Base-by-base conservation (phyloP, 2,797 vertebrate species). In the Lindbergichthys nudifrons region DNA sequence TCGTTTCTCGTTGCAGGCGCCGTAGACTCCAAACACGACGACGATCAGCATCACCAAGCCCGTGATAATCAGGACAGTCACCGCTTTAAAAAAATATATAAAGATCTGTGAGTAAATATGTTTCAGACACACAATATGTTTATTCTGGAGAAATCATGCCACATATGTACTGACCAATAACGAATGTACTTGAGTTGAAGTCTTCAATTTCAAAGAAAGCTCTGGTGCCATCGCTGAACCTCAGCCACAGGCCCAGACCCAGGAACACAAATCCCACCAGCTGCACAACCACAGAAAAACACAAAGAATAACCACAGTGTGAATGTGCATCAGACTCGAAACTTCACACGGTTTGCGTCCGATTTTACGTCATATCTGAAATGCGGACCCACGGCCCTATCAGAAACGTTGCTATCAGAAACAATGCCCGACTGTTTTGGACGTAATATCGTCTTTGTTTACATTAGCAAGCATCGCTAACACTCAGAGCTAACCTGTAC, bases 181-280 rank as follows among this genome's bases (percentile, higher is more conserved):
- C 86, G 60, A 94, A 93, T 11, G 87, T 42, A 0, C 74, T 77
- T 0, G 91, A 91, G 69, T 85, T 81, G 13, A 93, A 48, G 0
- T 0, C 13, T 0, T 85, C 5, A 0, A 90, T 11, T 42, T 77
- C 0, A 19, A 93, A 93, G 41, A 93, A 48, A 4, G 16, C 70
- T 26, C 77, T 77, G 30, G 94, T 94, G 53, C 52, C 30, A 0
- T 16, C 0, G 19, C 92, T 91, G 67, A 93, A 87, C 23, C 93
- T 80, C 54, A 95, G 52, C 92, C 92, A 94, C 46, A 94, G 0
- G 8, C 93, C 93, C 0, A 92, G 69, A 1, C 13, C 80, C 18
- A 94, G 1, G 2, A 93, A 83, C 1, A 56, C 80, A 0, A 87
- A 1, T 0, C 94, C 95, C 65, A 92, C 15, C 74, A 93, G 2